Conservation (phyloP, 1,140 invertebrate species). For the Drosophila kepulauana region DNA sequence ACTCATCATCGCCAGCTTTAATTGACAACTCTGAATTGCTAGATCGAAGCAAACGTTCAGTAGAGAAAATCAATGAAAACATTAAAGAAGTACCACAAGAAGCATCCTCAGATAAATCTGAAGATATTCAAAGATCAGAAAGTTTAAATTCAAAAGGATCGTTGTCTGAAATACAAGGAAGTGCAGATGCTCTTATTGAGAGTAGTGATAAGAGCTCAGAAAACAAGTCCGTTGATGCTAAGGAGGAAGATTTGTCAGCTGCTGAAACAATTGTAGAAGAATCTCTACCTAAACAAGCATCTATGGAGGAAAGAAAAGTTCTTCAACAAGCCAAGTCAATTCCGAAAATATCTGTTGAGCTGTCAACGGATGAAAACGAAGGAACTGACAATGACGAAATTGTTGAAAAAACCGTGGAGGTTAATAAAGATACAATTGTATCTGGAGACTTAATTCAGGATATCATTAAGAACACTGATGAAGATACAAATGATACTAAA, state of each 20-base stretch:
- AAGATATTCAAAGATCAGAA: neutral
- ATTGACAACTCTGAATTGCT: neutral
- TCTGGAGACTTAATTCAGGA: neutral
- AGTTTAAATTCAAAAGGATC: neutral
- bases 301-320: neutral
- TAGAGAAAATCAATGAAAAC: neutral
- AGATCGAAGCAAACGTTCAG: neutral
- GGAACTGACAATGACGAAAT: neutral
- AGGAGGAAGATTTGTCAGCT: neutral
- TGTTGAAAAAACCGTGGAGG: neutral
- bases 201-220: neutral
- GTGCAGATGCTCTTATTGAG: neutral
- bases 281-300: neutral
- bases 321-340: neutral
- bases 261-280: neutral
- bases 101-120: neutral
- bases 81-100: neutral
- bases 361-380: neutral
- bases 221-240: neutral
- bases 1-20: neutral
- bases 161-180: neutral
- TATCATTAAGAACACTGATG: neutral
- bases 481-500: neutral
- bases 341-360: neutral
- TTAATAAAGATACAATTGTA: neutral